Base-by-base conservation (phyloP, 2,113 vertebrate genomes). In the Phaethon lepturus region DNA sequence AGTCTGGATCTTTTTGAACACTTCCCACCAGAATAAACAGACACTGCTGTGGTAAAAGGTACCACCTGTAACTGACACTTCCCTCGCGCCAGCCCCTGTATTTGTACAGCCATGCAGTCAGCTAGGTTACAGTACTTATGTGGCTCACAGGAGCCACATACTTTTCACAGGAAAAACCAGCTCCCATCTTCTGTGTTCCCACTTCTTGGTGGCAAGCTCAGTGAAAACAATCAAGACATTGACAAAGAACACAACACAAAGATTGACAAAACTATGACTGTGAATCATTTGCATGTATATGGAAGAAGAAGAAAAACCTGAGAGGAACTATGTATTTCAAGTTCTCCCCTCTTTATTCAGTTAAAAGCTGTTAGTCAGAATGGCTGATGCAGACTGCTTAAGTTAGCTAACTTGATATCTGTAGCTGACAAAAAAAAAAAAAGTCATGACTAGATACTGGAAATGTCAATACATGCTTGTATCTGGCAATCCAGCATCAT, bases 301-400 rank as follows among this genome's bases (percentile, higher is more conserved):
- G 6, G 10, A 93, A 3, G 33, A 82, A 60, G 13, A 85, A 91
- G 11, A 62, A 94, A 90, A 76, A 29, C 9, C 9, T 33, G 16
- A 80, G 7, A 79, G 10, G 13, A 93, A n/a, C 35, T 67, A 42
- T 5, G 2, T 23, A 74, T 63, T 94, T 63, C 22, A 80, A 77
- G 29, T 50, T 88, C 28, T 62, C 50, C 23, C 9, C 17, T 35
- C 19, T 47, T 69, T 31, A 60, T 16, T 50, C 14, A 50, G 28
- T 17, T 63, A 76, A 75, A 76, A 84, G 25, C 4, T 13, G 9
- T 47, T 7, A 56, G 8, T 74, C 31, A 69, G 88, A 90, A 72
- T 0, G 0, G 80, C 44, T n/a, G 25, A 77, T 29, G 40, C 7
- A 1, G 10, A 44, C 15, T 47, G 33, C 75, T 47, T 52, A 83